Evolutionary conservation across 2,797 vertebrate genomes (phyloP), one percentile per base, ranked within the genome.

Genomic region (Schizopygopsis malacanthus): DNA sequence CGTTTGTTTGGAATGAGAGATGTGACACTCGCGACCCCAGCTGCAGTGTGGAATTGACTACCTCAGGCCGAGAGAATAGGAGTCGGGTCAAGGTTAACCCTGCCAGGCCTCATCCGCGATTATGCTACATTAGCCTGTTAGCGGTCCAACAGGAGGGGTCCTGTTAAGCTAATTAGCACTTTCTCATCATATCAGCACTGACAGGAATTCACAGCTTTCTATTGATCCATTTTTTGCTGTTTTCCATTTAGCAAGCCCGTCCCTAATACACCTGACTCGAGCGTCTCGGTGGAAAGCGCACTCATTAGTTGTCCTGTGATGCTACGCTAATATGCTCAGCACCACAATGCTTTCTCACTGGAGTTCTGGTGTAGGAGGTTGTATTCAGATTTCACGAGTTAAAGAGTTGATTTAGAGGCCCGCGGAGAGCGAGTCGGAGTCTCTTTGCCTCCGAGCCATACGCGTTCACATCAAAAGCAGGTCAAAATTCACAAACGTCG

Each of bases 11-110:
- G 52, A 83, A 81, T 59, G 73, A 81, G 65, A 85, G 81, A 81
- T 56, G 81, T 52, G 83, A n/a, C 50, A 56, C 75, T 95, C 90
- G 93, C 96, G 96, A 97, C 97, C 96, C 95, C 94, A 95, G 96
- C 95, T 96, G 95, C 96, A 97, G 96, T 96, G 97, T 95, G 95
- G 95, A 95, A 97, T 99, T 97, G 97, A 99, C 99, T 98, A 96
- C 94, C 93, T 95, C 95, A 93, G 93, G 93, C 93, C 95, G 93
- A 94, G 95, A 94, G 95, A 94, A 71, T 63, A 95, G 93, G 95
- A 95, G 96, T 97, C 96, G 96, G 92, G 81, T 95, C 93, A 95
- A 97, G 96, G 96, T 97, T 96, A 96, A 94, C 92, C 95, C 94
- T 90, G 83, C 92, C 90, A 93, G 92, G 95, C 93, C 94, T 95